phyloP scores from a whole-genome alignment of 2,888 invertebrate species.

The Coleophora deauratella region DNA sequence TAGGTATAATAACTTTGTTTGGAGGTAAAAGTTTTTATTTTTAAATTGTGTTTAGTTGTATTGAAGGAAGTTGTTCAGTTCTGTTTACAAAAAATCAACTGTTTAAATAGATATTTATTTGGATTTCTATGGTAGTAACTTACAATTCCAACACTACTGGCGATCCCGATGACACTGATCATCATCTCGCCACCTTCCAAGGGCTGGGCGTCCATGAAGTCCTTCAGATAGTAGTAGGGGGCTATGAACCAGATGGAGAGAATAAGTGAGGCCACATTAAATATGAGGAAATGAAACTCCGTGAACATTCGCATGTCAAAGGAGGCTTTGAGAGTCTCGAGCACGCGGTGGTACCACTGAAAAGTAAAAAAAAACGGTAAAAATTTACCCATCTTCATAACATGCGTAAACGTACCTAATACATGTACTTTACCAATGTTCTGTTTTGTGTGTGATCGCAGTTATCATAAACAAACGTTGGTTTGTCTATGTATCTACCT shows the following conservation, averaged over 20 bases:
- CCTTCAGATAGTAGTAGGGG: constrained; percentile 89
- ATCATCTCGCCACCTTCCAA: constrained; percentile 83
- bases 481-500: no score
- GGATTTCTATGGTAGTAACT: constrained; percentile 36
- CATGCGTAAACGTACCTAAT: no score
- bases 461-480: no score
- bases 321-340: constrained; percentile 78
- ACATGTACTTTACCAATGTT: no score
- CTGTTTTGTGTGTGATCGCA: no score
- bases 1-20: no score
- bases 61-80: no score
- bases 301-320: constrained; percentile 88
- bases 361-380: constrained; percentile 14
- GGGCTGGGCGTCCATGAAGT: constrained; percentile 74
- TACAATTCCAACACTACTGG: constrained; percentile 92
- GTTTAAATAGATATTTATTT: background rate
- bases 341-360: constrained; percentile 83
- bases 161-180: constrained; percentile 88
- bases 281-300: constrained; percentile 85
- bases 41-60: no score
- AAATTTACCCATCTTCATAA: no score
- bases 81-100: constrained; percentile 4
- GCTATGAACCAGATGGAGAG: constrained; percentile 95
- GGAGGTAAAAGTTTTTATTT: no score
- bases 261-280: constrained; percentile 88